Conservation (phyloP, 2,113 vertebrate genomes). For the Catharus fuscescens region DNA sequence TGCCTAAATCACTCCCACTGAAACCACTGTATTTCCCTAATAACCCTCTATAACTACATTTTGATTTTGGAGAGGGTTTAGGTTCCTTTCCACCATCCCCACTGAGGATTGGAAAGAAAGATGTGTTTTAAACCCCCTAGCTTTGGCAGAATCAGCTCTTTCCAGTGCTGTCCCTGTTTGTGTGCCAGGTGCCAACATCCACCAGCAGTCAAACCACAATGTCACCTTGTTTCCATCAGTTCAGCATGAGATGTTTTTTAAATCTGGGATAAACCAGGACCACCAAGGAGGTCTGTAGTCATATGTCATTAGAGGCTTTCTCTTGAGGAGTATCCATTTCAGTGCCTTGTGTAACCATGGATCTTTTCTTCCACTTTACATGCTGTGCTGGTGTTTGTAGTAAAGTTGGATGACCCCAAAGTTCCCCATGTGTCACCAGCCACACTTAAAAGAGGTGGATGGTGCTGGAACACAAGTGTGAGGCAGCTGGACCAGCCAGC, state of each 20-base stretch:
- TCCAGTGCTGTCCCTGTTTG: neutral
- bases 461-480: neutral
- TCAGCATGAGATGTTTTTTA: neutral
- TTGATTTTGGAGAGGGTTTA: neutral
- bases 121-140: neutral
- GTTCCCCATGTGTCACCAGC: neutral
- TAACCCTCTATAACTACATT: neutral
- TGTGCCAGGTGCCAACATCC: neutral
- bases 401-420: neutral
- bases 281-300: neutral
- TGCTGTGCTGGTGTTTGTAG: neutral
- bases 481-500: neutral
- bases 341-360: neutral
- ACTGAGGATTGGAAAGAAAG: neutral
- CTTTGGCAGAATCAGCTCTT: neutral
- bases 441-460: neutral
- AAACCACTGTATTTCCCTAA: neutral
- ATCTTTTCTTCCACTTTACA: neutral
- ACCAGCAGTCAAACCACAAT: neutral
- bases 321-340: neutral
- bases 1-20: neutral
- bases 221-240: neutral
- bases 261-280: neutral
- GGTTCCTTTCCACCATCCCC: neutral
- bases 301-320: neutral